Base-by-base conservation (phyloP, 2,113 vertebrate species). In the Myotis davidii region DNA sequence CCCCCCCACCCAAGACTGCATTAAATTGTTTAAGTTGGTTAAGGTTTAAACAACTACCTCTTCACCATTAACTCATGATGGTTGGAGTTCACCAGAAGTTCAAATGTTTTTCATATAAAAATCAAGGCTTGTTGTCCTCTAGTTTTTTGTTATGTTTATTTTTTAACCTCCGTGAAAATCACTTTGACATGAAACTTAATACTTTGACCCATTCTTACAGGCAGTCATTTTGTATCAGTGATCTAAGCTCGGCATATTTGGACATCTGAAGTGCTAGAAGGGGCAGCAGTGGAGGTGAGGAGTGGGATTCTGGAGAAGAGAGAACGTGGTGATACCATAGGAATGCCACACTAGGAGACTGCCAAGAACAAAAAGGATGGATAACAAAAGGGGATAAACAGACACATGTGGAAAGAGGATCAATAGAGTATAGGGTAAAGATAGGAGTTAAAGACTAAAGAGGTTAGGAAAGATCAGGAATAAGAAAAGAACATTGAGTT, bases 51-150 rank as follows among this genome's bases (percentile, higher is more conserved):
- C 17, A 82, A 48, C 12, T 78, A 12, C n/a, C 29, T 54, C 65
- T 69, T 73, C 3, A 65, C 59, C 67, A 85, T 61, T 54, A 86
- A 20, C 27, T 94, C 34, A 32, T 78, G 77, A 73, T 78, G 81
- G 20, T 34, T 94, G 34, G 23, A 61, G 21, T 89, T 96, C 56
- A 89, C 61, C 42, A 37, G 42, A 54, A 82, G 34, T 85, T 93
- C 50, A 72, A 29, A 34, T 92, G 2, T 50, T 90, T 92, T 52
- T 85, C 27, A 42, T 52, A 37, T 29, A 48, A 84, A 92, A 94
- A 54, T 2, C 9, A 23, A 48, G 45, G 9, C 54, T 88, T 72
- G 16, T 82, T 70, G 27, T 70, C 9, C 56, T 27, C 2, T 39
- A 61, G 10, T 84, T 93, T 72, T 42, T 76, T 32, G 52, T 25